phyloP scores from a whole-genome alignment of 2,888 invertebrate genomes.

The Plebejus melissa region DNA sequence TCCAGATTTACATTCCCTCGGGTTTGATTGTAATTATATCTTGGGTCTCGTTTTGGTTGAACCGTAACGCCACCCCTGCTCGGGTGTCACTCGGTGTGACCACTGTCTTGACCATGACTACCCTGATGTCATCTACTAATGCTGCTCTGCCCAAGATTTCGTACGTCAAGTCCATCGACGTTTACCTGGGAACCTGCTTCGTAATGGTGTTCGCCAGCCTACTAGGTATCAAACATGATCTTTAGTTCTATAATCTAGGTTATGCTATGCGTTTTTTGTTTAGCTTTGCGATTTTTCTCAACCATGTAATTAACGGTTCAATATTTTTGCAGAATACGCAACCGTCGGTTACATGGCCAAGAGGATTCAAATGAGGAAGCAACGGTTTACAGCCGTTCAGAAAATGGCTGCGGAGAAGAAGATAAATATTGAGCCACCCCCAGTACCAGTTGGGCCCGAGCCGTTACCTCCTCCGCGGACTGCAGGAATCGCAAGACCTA shows the following conservation, averaged over 20 bases:
- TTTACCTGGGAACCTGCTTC: constrained; percentile 98
- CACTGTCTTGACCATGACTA: constrained; percentile 98
- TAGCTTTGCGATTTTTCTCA: neutral
- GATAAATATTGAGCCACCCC: constrained; percentile 86
- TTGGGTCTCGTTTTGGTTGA: constrained; percentile 98
- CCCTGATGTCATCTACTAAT: constrained; percentile 97
- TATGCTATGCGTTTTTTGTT: neutral
- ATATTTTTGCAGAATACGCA: constrained; percentile 90
- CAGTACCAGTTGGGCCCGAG: constrained; percentile 80
- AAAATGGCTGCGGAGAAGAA: constrained; percentile 95
- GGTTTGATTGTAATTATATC: constrained; percentile 97
- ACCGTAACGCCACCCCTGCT: constrained; percentile 96
- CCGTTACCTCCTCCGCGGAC: constrained; percentile 80
- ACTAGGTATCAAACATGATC: constrained; percentile 82
- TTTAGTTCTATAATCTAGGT: constrained; percentile 20
- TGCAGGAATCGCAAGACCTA: constrained; percentile 81
- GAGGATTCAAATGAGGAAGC: constrained; percentile 96
- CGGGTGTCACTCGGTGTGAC: constrained; percentile 96
- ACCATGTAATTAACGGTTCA: constrained; percentile 3
- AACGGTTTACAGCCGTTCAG: constrained; percentile 91
- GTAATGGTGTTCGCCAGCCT: constrained; percentile 99
- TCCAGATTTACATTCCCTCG: constrained; percentile 98
- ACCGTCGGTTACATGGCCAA: constrained; percentile 99
- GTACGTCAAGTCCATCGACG: constrained; percentile 98
- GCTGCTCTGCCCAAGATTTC: constrained; percentile 98